A percentile compares a stretch with the other conserved stretches of the same genome.
Evolutionary conservation across 2,888 invertebrate genomes (phyloP).

Genomic region (Eubasilissa splendida): DNA sequence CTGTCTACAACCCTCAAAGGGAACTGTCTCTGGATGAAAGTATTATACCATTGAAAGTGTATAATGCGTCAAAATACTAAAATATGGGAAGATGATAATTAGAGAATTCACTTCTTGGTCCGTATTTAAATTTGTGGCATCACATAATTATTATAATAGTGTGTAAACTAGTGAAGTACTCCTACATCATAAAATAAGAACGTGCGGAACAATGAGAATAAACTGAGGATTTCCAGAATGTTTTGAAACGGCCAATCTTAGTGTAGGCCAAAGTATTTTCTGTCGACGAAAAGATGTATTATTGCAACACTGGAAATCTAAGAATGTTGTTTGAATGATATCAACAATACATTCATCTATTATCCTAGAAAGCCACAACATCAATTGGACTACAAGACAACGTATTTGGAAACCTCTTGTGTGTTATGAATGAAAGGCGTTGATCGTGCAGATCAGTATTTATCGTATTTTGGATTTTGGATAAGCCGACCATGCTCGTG

Average conservation of each 20-base stretch:
- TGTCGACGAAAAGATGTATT: too few relatives aligned
- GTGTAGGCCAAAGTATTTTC: too few relatives aligned
- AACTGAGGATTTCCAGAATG: too few relatives aligned
- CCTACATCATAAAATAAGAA: too few relatives aligned
- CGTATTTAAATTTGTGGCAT: constrained; percentile 25
- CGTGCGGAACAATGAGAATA: too few relatives aligned
- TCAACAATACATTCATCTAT: too few relatives aligned
- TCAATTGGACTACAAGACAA: constrained; percentile 37
- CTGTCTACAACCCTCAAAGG: too few relatives aligned
- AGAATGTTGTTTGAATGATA: too few relatives aligned
- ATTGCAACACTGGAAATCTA: too few relatives aligned
- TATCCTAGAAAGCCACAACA: too few relatives aligned
- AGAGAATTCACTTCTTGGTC: constrained; percentile 49
- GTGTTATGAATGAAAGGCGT: constrained; percentile 58
- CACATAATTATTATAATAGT: constrained; percentile 30
- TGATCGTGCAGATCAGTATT: constrained; percentile 58
- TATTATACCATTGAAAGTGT: constrained; percentile 49
- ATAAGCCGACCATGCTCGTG: not conserved
- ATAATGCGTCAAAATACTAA: constrained; percentile 58
- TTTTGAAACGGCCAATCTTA: too few relatives aligned
- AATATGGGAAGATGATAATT: constrained; percentile 57
- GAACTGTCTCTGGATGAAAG: too few relatives aligned
- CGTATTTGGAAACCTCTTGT: constrained; percentile 53
- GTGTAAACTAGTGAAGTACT: not conserved
- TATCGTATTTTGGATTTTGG: constrained; percentile 53